Evolutionary conservation across 2,113 vertebrate species (phyloP), one percentile per base, ranked within the genome.

Genomic region (Picathartes gymnocephalus): DNA sequence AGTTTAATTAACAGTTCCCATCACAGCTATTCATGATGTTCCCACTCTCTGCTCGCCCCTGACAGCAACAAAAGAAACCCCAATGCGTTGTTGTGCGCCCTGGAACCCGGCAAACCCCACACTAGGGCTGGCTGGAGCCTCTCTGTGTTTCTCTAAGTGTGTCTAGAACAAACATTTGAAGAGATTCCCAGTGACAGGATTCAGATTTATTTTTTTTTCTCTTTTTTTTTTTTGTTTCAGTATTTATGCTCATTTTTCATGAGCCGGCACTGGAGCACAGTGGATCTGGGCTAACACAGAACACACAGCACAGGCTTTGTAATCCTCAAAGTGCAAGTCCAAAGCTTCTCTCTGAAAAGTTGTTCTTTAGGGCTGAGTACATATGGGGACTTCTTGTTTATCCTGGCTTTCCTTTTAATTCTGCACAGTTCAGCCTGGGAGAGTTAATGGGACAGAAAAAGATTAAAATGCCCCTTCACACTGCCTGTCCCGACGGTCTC

Each of bases 1-100:
- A n/a, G 53, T 86, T 88, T 96, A 95, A 96, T 95, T 93, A 96
- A 83, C 92, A 86, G 64, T 78, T 93, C 40, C 94, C 57, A n/a
- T 72, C 79, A 0, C 47, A 73, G 85, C 87, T 70, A 66, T 92
- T 95, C 85, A 48, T 20, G 3, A 5, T 4, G 47, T 76, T 76
- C 81, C 90, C 5, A 3, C 70, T 65, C 93, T 61, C 78, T 40
- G 62, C 92, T 90, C 1, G 2, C 42, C 79, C 73, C 92, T 45
- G 70, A 82, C 54, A 54, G 44, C 64, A 65, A 79, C 92, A 85
- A 65, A 87, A 96, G 88, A 73, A 88, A 40, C 64, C 64, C 53
- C 70, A 81, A 3, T 0, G 1, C 0, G 4, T 37, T 56, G 28
- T 51, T 82, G 37, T 62, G 62, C 4, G 6, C 78, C 87, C 85